Base-by-base conservation (phyloP, 1,140 invertebrate species). In the Stratiolaelaps scimitus region DNA sequence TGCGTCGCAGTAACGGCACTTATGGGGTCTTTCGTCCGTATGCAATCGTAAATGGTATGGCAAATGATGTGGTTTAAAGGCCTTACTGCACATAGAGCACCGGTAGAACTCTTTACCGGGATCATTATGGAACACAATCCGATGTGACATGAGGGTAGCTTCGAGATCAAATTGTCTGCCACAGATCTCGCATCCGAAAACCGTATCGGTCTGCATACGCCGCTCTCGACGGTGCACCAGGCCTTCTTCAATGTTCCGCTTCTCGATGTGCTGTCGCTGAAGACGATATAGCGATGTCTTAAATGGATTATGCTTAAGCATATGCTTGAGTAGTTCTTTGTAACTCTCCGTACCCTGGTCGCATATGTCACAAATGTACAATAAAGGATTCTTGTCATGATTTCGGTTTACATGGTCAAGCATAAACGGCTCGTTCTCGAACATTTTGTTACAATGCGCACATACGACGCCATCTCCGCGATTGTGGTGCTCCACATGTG, bases 281-380 rank as follows among this genome's bases (percentile, higher is more conserved):
- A 60, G 53, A 17, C 53, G 26, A 23, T 60, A 60, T 10, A 60
- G 23, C 26, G 53, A 60, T 34, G 53, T 60, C 34, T 60, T 60
- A 34, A 60, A 60, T 60, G 53, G 53, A 10, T 60, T 60, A 23
- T 60, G 53, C 20, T 60, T 60, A 34, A 60, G 53, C 53, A 60
- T 60, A 60, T 60, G 53, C 53, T 60, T 60, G 17, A 60, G 10
- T 4, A 60, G 20, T 6, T 60, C 53, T 26, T 60, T 60, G 34
- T 60, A 60, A 10, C 53, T 60, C 20, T 60, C 53, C 1, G 53
- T 29, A 23, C 53, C 53, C 23, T 60, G 53, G 34, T 60, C 53
- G 53, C 53, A 60, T 26, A 60, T 60, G 53, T 60, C 53, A 34
- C 53, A 60, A 29, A 60, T 60, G 53, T 60, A 60, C 13, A 34